Base-by-base conservation (phyloP, 2,888 invertebrate species). In the Rhagium mordax region DNA sequence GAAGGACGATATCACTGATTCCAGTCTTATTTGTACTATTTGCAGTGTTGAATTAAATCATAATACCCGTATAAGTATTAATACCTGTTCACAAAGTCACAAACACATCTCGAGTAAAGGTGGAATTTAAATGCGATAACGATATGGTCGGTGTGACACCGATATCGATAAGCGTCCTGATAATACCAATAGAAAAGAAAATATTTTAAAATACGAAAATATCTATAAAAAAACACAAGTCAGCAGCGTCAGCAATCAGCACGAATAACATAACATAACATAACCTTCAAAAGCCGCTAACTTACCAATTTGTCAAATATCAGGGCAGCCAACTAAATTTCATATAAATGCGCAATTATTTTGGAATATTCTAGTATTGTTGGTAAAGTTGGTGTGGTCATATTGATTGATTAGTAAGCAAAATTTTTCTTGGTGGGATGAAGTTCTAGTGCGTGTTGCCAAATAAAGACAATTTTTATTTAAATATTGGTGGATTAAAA, bases 401-500 rank as follows among this genome's bases (percentile, higher is more conserved):
- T 29, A 29, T 57, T 53, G 21, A 53, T 53, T 53, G 20, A 20
- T 51, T 51, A 10, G 18, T 18, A 51, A 53, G 24, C 6, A 15
- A 29, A 29, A 15, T 15, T 41, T n/a, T 16, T 57, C 29, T 57
- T 16, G 27, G 8, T 27, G 27, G 16, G 24, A 29, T 33, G 29
- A 61, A 13, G 6, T 61, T 61, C 59, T 27, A 41, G 24, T 61
- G 61, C 29, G 24, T 61, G 61, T 62, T 62, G 18, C 62, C n/a
- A 27, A 69, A 51, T 51, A 60, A 69, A 57, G 24, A 69, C 20
- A 62, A 21, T 61, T 51, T 51, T 51, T 18, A 20, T 18, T 57
- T 64, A 51, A 64, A 55, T 66, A 51, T 18, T 51, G 29, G 64
- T 55, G 55, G 18, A 55, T 20, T 53, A 55, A 55, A 66, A 29